Base-by-base conservation (phyloP, 2,888 invertebrate species). In the Cosmia trapezina region DNA sequence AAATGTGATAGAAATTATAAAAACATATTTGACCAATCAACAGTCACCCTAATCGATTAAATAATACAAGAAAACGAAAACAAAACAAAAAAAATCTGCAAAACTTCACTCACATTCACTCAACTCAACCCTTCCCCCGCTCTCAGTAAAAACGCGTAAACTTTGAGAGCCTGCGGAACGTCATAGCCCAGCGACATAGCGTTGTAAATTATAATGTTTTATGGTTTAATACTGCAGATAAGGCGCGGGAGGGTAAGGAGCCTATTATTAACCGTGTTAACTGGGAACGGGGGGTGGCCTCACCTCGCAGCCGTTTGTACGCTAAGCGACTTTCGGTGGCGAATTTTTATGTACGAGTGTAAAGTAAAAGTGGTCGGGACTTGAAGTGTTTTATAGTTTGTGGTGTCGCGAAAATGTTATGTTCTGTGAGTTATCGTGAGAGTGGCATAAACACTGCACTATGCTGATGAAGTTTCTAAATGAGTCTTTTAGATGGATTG, bases 141-240 rank as follows among this genome's bases (percentile, higher is more conserved):
- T 64, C 51, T 61, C 70, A 76, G 82, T 81, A 83, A 81, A 84
- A 80, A 86, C 83, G 67, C 73, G 81, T 81, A 87, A 89, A 89
- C 81, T 93, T 94, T 94, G 94, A 93, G 93, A 88, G 83, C 84
- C 93, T 88, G 90, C 90, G 91, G 88, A 88, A 89, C 95, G 92
- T 95, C 95, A 95, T 91, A 93, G 92, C 92, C 88, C 85, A 89
- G 90, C 92, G 94, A 92, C 93, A 94, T 92, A 89, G 84, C 91
- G 94, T 89, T 92, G 94, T 96, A 96, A 96, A 96, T 96, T 96
- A 96, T 94, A 94, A 96, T 96, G 96, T 95, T 96, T 96, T 96
- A 96, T 96, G 95, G 96, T 94, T 96, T 96, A 95, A 96, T 96
- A 96, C 95, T 92, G 94, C 91, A 96, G 96, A 96, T 96, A 96